A percentile compares a stretch with the other conserved stretches of the same genome.
Evolutionary conservation across 2,797 vertebrate species (phyloP).

Genomic region (Enteromius treurensis): DNA sequence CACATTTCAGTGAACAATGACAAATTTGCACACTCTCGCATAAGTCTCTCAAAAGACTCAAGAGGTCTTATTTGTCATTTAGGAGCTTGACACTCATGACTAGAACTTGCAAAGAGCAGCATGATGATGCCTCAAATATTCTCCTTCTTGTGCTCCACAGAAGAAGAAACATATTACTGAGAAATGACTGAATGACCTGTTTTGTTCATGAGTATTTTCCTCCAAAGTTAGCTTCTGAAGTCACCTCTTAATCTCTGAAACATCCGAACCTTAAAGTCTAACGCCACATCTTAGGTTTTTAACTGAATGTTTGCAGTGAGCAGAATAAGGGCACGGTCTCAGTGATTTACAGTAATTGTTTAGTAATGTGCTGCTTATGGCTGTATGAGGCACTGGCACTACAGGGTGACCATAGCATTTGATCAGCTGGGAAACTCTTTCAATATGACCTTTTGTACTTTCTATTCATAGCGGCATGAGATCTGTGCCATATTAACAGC

Average conservation of each 20-base stretch:
- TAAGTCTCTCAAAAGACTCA: too few relatives aligned
- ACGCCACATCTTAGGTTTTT: not conserved
- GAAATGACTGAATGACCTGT: not conserved
- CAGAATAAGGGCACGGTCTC: conserved; percentile 11
- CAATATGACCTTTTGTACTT: conserved; percentile 73
- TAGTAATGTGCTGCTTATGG: conserved; percentile 6
- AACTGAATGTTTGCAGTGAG: not conserved
- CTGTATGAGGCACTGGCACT: conserved; percentile 4
- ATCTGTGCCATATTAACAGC: conserved; percentile 79
- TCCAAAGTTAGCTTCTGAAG: not conserved
- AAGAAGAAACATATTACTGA: not conserved
- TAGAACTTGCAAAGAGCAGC: not conserved
- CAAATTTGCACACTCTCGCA: too few relatives aligned
- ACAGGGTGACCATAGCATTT: conserved; percentile 59
- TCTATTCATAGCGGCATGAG: conserved; percentile 74
- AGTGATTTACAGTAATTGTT: conserved; percentile 12
- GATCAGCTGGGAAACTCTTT: conserved; percentile 67
- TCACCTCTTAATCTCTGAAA: not conserved
- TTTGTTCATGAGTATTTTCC: not conserved
- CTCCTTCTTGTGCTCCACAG: not conserved
- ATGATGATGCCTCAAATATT: not conserved
- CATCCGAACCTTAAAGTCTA: conserved; percentile 10
- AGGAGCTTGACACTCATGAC: not conserved
- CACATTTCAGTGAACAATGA: too few relatives aligned
- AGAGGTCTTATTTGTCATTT: not conserved